These are phyloP conservation scores for Ceramica pisi DNA, from an alignment of 2,888 invertebrate genomes.

Conservation along the genomic window DNA sequence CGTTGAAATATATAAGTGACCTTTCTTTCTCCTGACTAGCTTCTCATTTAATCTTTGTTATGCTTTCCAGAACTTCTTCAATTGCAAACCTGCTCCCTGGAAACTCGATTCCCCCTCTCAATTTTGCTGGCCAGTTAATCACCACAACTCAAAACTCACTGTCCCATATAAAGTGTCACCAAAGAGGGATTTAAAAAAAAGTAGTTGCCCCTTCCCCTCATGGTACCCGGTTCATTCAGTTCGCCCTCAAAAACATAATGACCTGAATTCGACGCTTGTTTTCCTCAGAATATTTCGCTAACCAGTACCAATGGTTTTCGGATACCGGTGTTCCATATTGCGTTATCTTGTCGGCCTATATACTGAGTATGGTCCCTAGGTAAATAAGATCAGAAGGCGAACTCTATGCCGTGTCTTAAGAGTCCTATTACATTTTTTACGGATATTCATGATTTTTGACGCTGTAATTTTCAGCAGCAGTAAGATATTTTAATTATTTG, in stretches of 20 bases:
- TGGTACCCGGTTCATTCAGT: constrained; percentile 10
- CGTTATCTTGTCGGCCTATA: constrained; percentile 69
- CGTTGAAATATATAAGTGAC: too few species aligned
- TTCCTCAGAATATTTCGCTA: constrained; percentile 61
- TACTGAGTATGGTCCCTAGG: constrained; percentile 46
- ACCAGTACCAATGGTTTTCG: constrained; percentile 66
- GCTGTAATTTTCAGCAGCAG: too few species aligned
- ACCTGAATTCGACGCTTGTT: constrained; percentile 58
- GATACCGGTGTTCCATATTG: constrained; percentile 67
- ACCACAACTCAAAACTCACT: neutral
- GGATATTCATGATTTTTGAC: too few species aligned
- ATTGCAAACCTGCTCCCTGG: neutral
- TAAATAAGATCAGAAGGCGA: constrained; percentile 13
- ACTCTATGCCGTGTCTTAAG: neutral
- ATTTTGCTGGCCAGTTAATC: neutral
- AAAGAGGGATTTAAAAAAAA: too few species aligned
- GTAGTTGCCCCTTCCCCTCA: neutral
- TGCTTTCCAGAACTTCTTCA: neutral
- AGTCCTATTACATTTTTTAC: too few species aligned
- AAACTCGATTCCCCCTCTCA: neutral
- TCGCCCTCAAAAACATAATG: constrained; percentile 42
- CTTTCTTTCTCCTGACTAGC: too few species aligned
- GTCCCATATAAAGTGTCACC: neutral
- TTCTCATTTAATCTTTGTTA: neutral
- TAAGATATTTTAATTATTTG: too few species aligned